Evolutionary conservation across 2,797 vertebrate genomes (phyloP), one percentile per base, ranked within the genome.

Genomic region (Echeneis naucrates): DNA sequence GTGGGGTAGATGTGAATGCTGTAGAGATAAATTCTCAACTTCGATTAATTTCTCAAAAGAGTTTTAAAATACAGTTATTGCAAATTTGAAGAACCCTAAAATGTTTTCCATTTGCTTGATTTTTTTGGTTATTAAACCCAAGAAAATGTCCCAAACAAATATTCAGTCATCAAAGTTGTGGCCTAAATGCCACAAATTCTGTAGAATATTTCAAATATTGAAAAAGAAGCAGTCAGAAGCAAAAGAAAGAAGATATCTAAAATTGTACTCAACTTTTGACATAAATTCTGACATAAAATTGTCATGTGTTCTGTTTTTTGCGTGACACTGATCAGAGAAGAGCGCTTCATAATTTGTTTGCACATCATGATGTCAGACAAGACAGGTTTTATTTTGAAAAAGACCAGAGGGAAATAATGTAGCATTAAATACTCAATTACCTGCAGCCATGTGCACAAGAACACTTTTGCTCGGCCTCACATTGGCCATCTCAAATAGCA

Each of bases 361-460:
- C 35, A 32, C 2, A 51, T 42, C 14, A n/a, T 14, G 19, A 9
- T 65, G 27, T 42, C 26, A 40, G 44, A 23, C 33, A 6, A 13
- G n/a, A 1, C 13, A 44, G 12, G 9, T 32, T 33, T 56, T 33
- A 62, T 56, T 51, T 26, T 38, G 11, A 35, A 6, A 8, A 6
- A 8, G 4, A 38, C n/a, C 14, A 19, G 3, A 1, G 1, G 11
- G 8, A 21, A 45, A 45, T 9, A 8, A 45, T 45, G 26, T 2
- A 2, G 11, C 4, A 4, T n/a, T 35, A 8, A 23, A 13, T 2
- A 37, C 8, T 71, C 57, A 66, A 6, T 3, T 88, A 98, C 97
- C 97, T 94, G 96, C 96, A 64, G 97, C 97, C 96, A 97, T 97
- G 90, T 98, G 97, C 74, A 97, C 80, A 13, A 98, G 95, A 59